Evolutionary conservation across 2,797 vertebrate genomes (phyloP), one percentile per base, ranked within the genome.

Genomic region (Silurus lanzhouensis): DNA sequence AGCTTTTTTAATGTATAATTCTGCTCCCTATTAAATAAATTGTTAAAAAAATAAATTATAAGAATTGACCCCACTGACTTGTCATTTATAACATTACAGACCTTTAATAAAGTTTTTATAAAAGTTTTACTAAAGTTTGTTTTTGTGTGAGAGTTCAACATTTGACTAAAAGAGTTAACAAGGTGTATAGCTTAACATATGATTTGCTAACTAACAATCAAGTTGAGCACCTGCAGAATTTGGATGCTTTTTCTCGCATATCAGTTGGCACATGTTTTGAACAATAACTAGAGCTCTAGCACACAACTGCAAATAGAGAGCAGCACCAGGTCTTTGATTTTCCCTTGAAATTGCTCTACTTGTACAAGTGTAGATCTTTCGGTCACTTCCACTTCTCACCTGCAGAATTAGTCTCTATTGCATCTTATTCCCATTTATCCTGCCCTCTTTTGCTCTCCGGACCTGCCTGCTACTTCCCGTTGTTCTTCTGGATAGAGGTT

Each of bases 21-120:
- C 83, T 93, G 87, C 90, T 91, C 89, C 89, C 83, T 92, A 92
- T 90, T 88, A 90, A 95, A 94, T 93, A 94, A 95, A 94, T 85
- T 92, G 88, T 91, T 70, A 84, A 88, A 93, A 93, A 38, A 91
- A 48, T 84, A 57, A 75, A 81, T 72, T 25, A 79, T 22, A 52
- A 0, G 14, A 83, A 31, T 46, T 15, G 38, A 84, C n/a, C 17
- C 6, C 57, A 27, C 19, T 71, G n/a, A 61, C 15, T 17, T 77
- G 74, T 77, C 27, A 77, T 77, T 77, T 77, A 77, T 22, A 38
- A 20, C 19, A 44, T n/a, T 79, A 61, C 31, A 76, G 15, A 58
- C 13, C 31, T 38, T 8, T 4, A 31, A 61, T 79, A 6, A 63
- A 9, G 14, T n/a, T 38, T 38, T 38, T 38, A 31, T 31, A 31